Evolutionary conservation across 2,797 vertebrate genomes (phyloP).

Genomic region (Catamblyrhynchus diadema): DNA sequence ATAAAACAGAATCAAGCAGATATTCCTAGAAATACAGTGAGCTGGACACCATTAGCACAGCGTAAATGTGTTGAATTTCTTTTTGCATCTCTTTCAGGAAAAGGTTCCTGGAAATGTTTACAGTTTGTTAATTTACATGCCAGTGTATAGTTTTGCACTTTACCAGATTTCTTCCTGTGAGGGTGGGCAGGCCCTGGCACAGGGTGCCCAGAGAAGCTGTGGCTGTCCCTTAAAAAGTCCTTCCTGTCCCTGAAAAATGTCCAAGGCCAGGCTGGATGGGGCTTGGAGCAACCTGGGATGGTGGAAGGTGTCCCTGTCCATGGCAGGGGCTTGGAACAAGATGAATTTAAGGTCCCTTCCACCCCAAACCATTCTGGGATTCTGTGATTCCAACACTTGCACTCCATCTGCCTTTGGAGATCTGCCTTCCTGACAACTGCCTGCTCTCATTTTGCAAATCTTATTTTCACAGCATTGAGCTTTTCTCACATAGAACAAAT

Average conservation of each 20-base stretch:
- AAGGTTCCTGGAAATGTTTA: not conserved
- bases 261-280: rapidly evolving
- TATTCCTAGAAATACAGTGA: not conserved
- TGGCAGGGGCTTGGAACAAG: rapidly evolving
- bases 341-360: not conserved
- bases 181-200: not conserved
- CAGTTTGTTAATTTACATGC: not conserved
- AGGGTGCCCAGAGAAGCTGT: not conserved
- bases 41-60: not conserved
- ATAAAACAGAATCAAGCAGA: not conserved
- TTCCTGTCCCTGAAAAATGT: not conserved
- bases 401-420: not conserved
- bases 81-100: not conserved
- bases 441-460: too few species aligned
- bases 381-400: not conserved
- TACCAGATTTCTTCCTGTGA: not conserved
- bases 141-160: not conserved
- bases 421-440: not conserved
- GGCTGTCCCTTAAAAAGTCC: not conserved
- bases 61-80: not conserved
- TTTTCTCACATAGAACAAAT: not conserved
- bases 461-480: too few species aligned
- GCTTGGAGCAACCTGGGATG: rapidly evolving
- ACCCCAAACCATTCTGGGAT: not conserved
- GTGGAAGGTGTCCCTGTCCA: not conserved